Conservation (phyloP, 2,113 vertebrate species). For the Zingel zingel region DNA sequence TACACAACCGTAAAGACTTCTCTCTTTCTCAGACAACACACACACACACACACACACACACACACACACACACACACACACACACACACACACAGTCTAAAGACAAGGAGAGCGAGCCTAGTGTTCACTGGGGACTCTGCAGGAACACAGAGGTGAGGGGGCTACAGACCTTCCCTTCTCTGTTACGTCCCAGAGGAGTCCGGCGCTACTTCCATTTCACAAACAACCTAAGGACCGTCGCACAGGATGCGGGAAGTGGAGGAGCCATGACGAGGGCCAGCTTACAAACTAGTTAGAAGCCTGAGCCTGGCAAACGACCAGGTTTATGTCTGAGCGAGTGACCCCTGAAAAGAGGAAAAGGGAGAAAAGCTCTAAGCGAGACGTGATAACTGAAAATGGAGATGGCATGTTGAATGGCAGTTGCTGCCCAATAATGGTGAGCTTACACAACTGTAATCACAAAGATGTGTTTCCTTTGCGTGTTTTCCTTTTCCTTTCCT, state of each 20-base stretch:
- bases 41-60: slow-evolving; percentile 50
- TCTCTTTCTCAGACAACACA: slow-evolving; percentile 38
- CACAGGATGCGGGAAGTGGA: slow-evolving; percentile 69
- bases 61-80: slow-evolving; percentile 45
- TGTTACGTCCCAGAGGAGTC: slow-evolving; percentile 73
- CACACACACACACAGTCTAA: slow-evolving; percentile 35
- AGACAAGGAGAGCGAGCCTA: slow-evolving; percentile 53
- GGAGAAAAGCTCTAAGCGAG: slow-evolving; percentile 29
- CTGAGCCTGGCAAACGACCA: slow-evolving; percentile 49
- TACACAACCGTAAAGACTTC: slow-evolving; percentile 32
- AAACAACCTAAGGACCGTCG: slow-evolving; percentile 76
- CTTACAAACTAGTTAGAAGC: slow-evolving; percentile 62
- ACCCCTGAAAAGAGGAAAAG: slow-evolving; percentile 42
- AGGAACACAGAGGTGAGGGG: slow-evolving; percentile 75
- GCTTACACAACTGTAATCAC: slow-evolving; percentile 22
- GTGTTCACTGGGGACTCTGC: slow-evolving; percentile 60
- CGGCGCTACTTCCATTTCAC: slow-evolving; percentile 76
- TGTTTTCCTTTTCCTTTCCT: no score
- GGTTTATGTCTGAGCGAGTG: slow-evolving; percentile 61
- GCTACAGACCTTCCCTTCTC: slow-evolving; percentile 69
- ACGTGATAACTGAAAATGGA: slow-evolving; percentile 34
- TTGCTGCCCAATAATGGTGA: slow-evolving; percentile 27
- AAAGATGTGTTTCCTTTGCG: slow-evolving; percentile 22
- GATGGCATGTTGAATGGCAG: slow-evolving; percentile 31
- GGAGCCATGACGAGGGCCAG: slow-evolving; percentile 41